Conservation (phyloP, 2,113 vertebrate species). For the Cynoglossus semilaevis region DNA sequence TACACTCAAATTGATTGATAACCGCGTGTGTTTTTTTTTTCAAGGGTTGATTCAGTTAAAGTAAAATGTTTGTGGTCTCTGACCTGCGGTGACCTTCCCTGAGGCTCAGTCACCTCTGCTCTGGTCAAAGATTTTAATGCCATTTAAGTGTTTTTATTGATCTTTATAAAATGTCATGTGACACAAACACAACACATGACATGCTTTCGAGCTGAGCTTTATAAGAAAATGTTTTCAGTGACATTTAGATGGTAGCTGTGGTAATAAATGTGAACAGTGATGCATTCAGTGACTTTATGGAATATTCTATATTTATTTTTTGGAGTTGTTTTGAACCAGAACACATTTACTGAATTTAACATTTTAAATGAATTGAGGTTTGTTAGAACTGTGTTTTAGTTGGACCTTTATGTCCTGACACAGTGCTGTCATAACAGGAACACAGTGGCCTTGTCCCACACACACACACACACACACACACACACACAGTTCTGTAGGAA, state of each 20-base stretch:
- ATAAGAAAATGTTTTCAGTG: too few relatives aligned
- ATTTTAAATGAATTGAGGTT: too few relatives aligned
- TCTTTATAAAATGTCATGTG: not conserved
- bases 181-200: not conserved
- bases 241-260: too few relatives aligned
- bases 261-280: not conserved
- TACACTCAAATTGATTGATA: too few relatives aligned
- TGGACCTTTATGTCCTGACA: too few relatives aligned
- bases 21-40: too few relatives aligned
- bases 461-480: not conserved
- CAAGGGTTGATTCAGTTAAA: not conserved
- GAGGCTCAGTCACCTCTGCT: not conserved
- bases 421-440: not conserved
- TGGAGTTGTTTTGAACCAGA: too few relatives aligned
- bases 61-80: not conserved
- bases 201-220: too few relatives aligned
- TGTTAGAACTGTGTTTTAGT: too few relatives aligned
- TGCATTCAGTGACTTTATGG: too few relatives aligned
- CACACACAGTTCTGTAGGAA: slow-evolving; percentile 32
- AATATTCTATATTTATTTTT: too few relatives aligned
- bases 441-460: not conserved
- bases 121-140: too few relatives aligned
- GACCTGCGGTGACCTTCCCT: not conserved
- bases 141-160: not conserved
- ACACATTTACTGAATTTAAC: not conserved